Evolutionary conservation across 2,888 invertebrate genomes (phyloP), one percentile per base, ranked within the genome.

Genomic region (Xestia rhomboidea): DNA sequence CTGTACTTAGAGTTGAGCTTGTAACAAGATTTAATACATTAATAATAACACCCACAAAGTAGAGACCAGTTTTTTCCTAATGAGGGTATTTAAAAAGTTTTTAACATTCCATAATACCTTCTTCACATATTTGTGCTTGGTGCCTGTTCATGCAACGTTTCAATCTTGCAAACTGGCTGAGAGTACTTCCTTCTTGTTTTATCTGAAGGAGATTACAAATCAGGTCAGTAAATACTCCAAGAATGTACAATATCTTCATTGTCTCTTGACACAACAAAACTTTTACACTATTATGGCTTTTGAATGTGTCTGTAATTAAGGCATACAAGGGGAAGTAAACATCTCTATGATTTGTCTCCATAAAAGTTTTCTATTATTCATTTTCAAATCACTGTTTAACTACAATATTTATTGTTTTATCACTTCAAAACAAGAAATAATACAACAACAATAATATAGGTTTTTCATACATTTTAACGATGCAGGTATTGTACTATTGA

Each of bases 221-320:
- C 74, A 82, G 82, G 82, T 82, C 8, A 82, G 82, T 83, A 30
- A 41, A 57, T 64, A 38, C 38, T 44, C 24, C 2, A 4, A 46
- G 4, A 41, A 76, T 24, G 66, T 11, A 8, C 1, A 18, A 11
- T 54, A 24, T 13, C 15, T 13, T 1, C 18, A 10, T 41, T 41
- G 18, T 34, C 4, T n/a, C 44, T 44, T n/a, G 54, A n/a, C 11
- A 13, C 27, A 27, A 13, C 5, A 54, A 27, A 6, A 6, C 27
- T 57, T n/a, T 13, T 27, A 27, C 27, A 60, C 8, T 41, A 41
- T 11, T 41, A 41, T 34, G 34, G 4, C 15, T 15, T 24, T 8
- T 34, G 6, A 34, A 34, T 5, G 34, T 34, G 34, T 34, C 34
- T 34, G 34, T 34, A 34, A 5, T 5, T 34, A 34, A 1, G 34